phyloP scores from a whole-genome alignment of 2,888 invertebrate genomes.

The Nudaria mundana region DNA sequence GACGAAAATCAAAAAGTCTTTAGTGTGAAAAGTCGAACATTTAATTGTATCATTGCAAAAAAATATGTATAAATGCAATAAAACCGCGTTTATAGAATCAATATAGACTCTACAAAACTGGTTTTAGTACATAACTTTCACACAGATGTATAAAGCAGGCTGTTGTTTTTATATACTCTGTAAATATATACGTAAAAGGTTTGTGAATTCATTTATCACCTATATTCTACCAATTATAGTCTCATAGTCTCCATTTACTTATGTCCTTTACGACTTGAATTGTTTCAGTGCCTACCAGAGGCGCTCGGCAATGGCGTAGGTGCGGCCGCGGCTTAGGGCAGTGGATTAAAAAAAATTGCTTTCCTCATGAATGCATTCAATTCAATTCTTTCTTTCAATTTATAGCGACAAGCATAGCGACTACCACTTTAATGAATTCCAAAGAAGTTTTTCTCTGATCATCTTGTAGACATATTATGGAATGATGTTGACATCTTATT shows the following conservation, averaged over 20 bases:
- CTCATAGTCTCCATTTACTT: constrained; percentile 21
- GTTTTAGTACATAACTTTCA: constrained; percentile 1
- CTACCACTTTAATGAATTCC: no score
- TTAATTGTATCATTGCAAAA: constrained; percentile 5
- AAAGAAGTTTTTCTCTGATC: no score
- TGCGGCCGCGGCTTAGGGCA: no score
- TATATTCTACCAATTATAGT: constrained; percentile 20
- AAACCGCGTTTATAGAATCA: not conserved
- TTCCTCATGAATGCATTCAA: no score
- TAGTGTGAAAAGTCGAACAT: constrained; percentile 1
- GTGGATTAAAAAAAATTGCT: no score
- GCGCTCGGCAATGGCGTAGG: no score
- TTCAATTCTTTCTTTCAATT: no score
- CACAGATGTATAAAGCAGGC: constrained; percentile 5
- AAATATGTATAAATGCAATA: constrained; percentile 1
- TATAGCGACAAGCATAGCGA: no score
- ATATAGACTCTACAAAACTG: not conserved
- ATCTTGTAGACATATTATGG: no score
- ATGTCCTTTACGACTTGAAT: constrained; percentile 31
- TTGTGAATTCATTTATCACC: constrained; percentile 13
- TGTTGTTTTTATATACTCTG: constrained; percentile 5
- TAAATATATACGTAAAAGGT: constrained; percentile 7
- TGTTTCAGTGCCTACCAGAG: no score
- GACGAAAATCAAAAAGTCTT: constrained; percentile 18
- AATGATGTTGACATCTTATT: no score